Evolutionary conservation across 2,888 invertebrate genomes (phyloP), one percentile per base, ranked within the genome.

Genomic region (Acholoe squamosa): DNA sequence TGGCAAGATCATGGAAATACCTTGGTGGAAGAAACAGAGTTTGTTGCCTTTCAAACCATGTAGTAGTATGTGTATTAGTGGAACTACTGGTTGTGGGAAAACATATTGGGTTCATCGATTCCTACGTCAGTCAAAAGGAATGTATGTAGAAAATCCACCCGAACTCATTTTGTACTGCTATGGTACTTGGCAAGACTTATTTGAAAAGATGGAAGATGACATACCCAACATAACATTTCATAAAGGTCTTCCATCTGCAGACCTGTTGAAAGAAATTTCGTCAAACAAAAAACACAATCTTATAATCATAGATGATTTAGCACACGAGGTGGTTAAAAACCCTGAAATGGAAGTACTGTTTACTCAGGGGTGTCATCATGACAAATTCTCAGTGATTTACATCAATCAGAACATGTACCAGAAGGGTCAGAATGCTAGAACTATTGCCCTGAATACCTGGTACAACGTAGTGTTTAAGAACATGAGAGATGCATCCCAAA

Each of bases 401-500:
- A 7, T 77, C 0, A 77, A 10, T 28, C 77, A 77, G 28, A 77
- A 77, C 25, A 3, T 77, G 14, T 77, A 7, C 16, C 77, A 77
- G 28, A 7, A 1, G 1, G 77, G 77, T 16, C 1, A 77, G 16
- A n/a, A n/a, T n/a, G 31, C 77, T 19, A 28, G 77, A 19, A 77
- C 77, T 7, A 77, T 77, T 77, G n/a, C 77, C 1, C 25, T 77
- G 34, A 77, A 77, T 16, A 77, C 77, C 1, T 77, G 77, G 77
- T 77, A 77, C 77, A 1, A 7, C 1, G 25, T 10, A 0, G 1
- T 77, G 77, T 77, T 77, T 77, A 77, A 77, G 25, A 77, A 77
- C 34, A 10, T 77, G 1, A 3, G 77, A 77, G 77, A 77, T 77
- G 77, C 77, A n/a, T 77, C 77, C 19, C 77, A 77, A n/a, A n/a